These are phyloP conservation scores for Diabrotica balteata DNA, from an alignment of 2,888 invertebrate genomes.

Conservation along the genomic window DNA sequence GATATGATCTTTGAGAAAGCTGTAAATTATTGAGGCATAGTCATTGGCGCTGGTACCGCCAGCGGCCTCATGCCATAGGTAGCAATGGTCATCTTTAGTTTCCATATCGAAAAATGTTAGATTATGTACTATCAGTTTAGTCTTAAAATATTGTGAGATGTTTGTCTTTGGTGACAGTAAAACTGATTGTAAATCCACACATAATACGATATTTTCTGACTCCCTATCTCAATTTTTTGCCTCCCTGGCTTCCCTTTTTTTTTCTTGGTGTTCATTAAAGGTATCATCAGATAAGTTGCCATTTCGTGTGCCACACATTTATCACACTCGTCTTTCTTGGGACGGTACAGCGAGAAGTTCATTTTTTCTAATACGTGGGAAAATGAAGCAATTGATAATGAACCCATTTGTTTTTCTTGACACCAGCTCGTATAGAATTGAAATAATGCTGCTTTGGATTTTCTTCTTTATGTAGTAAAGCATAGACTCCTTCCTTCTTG, in stretches of 20 bases:
- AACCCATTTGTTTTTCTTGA: too few relatives aligned
- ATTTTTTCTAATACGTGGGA: too few relatives aligned
- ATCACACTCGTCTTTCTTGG: conserved; percentile 35
- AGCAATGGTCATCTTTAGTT: conserved; percentile 4
- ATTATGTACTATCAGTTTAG: conserved; percentile 29
- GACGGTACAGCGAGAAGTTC: conserved; percentile 31
- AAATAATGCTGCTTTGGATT: too few relatives aligned
- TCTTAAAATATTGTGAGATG: conserved; percentile 20
- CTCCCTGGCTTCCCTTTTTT: conserved; percentile 27
- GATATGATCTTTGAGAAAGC: background rate
- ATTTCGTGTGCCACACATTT: conserved; percentile 30
- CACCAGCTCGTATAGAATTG: too few relatives aligned
- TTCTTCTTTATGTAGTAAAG: too few relatives aligned
- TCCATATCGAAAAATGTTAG: conserved; percentile 9
- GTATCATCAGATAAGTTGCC: conserved; percentile 21
- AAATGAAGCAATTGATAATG: too few relatives aligned
- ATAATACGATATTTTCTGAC: conserved; percentile 24
- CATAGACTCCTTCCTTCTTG: too few relatives aligned
- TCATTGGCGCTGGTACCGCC: conserved; percentile 10
- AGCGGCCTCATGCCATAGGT: conserved; percentile 15
- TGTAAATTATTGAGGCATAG: conserved; percentile 25
- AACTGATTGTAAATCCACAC: conserved; percentile 29
- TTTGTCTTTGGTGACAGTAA: conserved; percentile 30
- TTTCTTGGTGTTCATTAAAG: conserved; percentile 21
- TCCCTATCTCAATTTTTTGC: conserved; percentile 31